Conservation (phyloP, 2,888 invertebrate species). For the Girardia tigrina region DNA sequence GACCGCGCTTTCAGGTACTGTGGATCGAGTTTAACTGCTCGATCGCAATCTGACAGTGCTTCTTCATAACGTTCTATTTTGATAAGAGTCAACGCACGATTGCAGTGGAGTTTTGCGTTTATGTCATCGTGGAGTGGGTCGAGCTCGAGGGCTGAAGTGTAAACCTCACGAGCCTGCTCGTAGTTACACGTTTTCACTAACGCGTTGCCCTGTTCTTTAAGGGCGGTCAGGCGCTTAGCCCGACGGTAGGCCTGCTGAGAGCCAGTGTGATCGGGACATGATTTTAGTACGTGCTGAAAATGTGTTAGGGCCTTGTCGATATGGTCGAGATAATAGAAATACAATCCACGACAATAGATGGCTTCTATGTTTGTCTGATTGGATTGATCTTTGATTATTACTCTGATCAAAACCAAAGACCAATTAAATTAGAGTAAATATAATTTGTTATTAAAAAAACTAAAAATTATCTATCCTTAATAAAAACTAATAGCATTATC, state of each 20-base stretch:
- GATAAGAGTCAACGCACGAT: constrained; percentile 64
- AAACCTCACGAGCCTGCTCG: constrained; percentile 66
- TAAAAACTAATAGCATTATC: no score
- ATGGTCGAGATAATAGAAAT: constrained; percentile 76
- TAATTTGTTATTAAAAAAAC: no score
- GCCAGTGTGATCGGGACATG: constrained; percentile 78
- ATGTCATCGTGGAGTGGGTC: constrained; percentile 71
- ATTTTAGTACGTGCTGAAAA: constrained; percentile 74
- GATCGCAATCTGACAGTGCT: constrained; percentile 68
- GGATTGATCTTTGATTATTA: no score
- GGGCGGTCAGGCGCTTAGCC: constrained; percentile 64
- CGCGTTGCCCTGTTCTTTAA: constrained; percentile 79
- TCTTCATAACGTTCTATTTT: constrained; percentile 53
- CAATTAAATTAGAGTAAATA: no score
- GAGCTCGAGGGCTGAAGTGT: constrained; percentile 70
- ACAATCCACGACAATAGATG: constrained; percentile 74
- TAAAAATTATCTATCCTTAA: no score
- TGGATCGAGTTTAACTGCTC: constrained; percentile 69
- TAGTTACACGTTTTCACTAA: constrained; percentile 69
- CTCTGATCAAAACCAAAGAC: no score
- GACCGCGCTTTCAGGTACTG: constrained; percentile 73
- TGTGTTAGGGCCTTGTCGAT: constrained; percentile 79
- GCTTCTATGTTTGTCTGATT: constrained; percentile 68
- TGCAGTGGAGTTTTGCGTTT: constrained; percentile 77
- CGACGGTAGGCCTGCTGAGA: constrained; percentile 70